Evolutionary conservation across 23 tunicate genomes (phyloP).

Genomic region (Diplosoma virens): DNA sequence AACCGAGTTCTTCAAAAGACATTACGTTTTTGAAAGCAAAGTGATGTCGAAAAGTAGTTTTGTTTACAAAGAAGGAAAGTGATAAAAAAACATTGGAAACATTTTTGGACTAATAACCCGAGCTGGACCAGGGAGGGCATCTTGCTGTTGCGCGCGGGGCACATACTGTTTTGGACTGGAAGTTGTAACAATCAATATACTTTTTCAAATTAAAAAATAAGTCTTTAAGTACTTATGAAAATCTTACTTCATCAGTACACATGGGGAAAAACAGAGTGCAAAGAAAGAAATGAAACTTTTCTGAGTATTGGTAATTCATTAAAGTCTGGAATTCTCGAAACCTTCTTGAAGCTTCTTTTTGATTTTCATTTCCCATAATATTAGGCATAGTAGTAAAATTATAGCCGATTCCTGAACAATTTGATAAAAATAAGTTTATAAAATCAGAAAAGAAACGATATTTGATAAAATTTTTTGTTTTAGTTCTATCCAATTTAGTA

Average conservation of each 20-base stretch:
- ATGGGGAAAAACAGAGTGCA: conserved; percentile 81
- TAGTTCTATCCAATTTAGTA: too few relatives aligned
- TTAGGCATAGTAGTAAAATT: conserved; percentile 68
- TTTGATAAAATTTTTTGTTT: neutral
- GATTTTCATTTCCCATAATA: conserved; percentile 68
- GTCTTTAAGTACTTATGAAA: too few relatives aligned
- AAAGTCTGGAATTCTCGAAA: conserved; percentile 56
- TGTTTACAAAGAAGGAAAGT: neutral
- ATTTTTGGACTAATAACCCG: too few relatives aligned
- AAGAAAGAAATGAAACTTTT: conserved; percentile 59
- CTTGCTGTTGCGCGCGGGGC: too few relatives aligned
- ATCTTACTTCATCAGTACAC: conserved; percentile 62
- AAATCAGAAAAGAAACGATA: neutral
- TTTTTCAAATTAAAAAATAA: too few relatives aligned
- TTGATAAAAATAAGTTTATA: neutral
- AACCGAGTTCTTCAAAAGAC: too few relatives aligned
- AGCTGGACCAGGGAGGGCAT: too few relatives aligned
- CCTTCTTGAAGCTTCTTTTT: conserved; percentile 62
- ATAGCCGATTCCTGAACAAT: conserved; percentile 31
- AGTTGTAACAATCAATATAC: too few relatives aligned
- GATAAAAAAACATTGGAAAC: too few relatives aligned
- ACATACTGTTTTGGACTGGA: too few relatives aligned
- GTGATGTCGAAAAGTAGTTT: too few relatives aligned
- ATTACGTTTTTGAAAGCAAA: too few relatives aligned
- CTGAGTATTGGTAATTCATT: conserved; percentile 46